Base-by-base conservation (phyloP, 1,140 invertebrate species). In the Vanessa tameamea region DNA sequence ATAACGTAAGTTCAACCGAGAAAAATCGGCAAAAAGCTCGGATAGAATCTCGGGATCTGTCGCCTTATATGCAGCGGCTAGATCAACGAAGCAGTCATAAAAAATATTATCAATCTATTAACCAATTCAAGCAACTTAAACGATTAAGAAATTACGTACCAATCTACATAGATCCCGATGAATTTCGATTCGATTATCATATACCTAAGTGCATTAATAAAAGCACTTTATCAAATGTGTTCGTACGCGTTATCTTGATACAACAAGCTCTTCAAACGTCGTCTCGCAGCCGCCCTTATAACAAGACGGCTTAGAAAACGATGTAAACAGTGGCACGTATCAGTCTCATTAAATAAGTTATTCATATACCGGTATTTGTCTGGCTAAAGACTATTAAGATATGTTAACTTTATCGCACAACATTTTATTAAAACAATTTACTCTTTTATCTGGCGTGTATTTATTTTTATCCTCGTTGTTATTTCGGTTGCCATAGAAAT, bases 271-370 rank as follows among this genome's bases (percentile, higher is more conserved):
- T 37, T 37, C 57, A 61, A 37, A 37, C 57, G n/a, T 37, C 57
- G 26, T 23, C 57, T 14, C 31, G 37, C 57, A 61, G n/a, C 31
- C 57, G 57, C 26, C 57, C 57, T n/a, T 37, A 61, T 2, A 61
- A 61, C 57, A 37, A 37, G 31, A 37, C 57, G 3, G 12, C 57
- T 61, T 61, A 37, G 7, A 37, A 23, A 23, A 57, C 20, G 53
- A 26, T 26, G 20, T 26, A n/a, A 37, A 61, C 57, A 59, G 1
- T 57, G 2, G 3, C 3, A 26, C 55, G 15, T 61, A 61, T 37
- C 57, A n/a, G 15, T 3, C 26, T 61, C 57, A 37, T 61, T 61
- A 61, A 61, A 61, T 61, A 15, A 61, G 31, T 61, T 37, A 61
- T 61, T 61, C 26, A 61, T 15, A 61, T n/a, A 23, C 8, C 16